Evolutionary conservation across 2,888 invertebrate species (phyloP).

Genomic region (Leptinotarsa haldemani): DNA sequence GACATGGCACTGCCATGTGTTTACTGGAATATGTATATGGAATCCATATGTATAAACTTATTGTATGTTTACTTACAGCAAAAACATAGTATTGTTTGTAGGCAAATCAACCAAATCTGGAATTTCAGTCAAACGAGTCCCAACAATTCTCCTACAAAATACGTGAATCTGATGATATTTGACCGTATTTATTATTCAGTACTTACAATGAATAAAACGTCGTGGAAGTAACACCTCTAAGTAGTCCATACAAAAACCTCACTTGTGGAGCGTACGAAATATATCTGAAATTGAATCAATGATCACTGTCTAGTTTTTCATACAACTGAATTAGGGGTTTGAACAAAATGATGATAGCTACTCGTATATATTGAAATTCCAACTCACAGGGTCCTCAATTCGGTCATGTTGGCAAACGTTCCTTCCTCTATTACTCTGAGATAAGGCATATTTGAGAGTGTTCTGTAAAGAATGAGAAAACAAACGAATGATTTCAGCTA

Average conservation of each 20-base stretch:
- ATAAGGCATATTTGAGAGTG: slow-evolving; percentile 70
- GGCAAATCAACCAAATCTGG: slow-evolving; percentile 76
- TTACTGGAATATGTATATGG: no score
- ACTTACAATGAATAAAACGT: slow-evolving; percentile 75
- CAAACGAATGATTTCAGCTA: background rate
- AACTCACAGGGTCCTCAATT: slow-evolving; percentile 66
- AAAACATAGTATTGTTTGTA: slow-evolving; percentile 71
- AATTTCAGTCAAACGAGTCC: slow-evolving; percentile 75
- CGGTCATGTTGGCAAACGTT: slow-evolving; percentile 71
- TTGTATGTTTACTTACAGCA: slow-evolving; percentile 72
- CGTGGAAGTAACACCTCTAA: slow-evolving; percentile 66
- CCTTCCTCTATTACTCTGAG: slow-evolving; percentile 71
- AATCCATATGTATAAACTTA: background rate
- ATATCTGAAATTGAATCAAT: slow-evolving; percentile 68
- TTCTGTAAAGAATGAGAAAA: slow-evolving; percentile 65
- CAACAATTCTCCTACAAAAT: slow-evolving; percentile 74
- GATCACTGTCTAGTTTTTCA: background rate
- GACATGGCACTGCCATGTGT: no score
- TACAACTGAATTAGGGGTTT: background rate
- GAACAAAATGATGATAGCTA: background rate
- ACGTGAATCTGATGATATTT: background rate
- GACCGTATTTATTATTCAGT: slow-evolving; percentile 43
- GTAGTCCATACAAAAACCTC: slow-evolving; percentile 68
- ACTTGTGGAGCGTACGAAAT: slow-evolving; percentile 76
- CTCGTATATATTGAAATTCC: background rate